Evolutionary conservation across 2,113 vertebrate species (phyloP), one percentile per base, ranked within the genome.

Genomic region (Pelusios castaneus): DNA sequence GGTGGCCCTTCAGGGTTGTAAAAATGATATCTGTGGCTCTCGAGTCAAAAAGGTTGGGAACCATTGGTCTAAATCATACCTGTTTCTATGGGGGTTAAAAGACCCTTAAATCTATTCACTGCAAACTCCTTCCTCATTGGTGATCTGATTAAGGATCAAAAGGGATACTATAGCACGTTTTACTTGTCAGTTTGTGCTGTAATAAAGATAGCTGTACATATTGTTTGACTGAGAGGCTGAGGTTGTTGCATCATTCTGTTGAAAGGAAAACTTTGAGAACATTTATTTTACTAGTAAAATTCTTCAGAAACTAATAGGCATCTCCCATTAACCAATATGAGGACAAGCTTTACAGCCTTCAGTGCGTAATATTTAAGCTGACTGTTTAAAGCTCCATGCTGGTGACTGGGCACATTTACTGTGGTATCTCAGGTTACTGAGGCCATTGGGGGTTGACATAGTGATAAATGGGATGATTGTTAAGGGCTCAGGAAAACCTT

Each of bases 321-420:
- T 47, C 76, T 22, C 43, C 96, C 21, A n/a, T 87, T 93, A 84
- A 45, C 31, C 73, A 87, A 80, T 84, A 85, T 82, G 89, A 81
- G 12, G 43, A 90, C 38, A 58, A 91, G 63, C 43, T 93, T 90
- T 63, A 19, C 80, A 85, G 73, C 82, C 77, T 82, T 73, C 45
- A 55, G 27, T 85, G 60, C 58, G 31, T 91, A 77, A 91, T 21
- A 45, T 87, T 75, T 90, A 91, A 90, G 83, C 27, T 94, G 38
- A 87, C 52, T 93, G 14, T 79, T 95, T 94, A 43, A 92, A 94
- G 81, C 77, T 93, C 56, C 54, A 56, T 52, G 60, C 11, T 1
- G 0, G 56, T 93, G 77, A 86, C 77, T 76, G 55, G 8, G 19
- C 83, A 92, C 91, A 96, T 88, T 85, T 93, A 88, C 87, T 95